These are phyloP conservation scores for Calcarius lapponicus DNA, from an alignment of 2,797 vertebrate species.

Conservation along the genomic window DNA sequence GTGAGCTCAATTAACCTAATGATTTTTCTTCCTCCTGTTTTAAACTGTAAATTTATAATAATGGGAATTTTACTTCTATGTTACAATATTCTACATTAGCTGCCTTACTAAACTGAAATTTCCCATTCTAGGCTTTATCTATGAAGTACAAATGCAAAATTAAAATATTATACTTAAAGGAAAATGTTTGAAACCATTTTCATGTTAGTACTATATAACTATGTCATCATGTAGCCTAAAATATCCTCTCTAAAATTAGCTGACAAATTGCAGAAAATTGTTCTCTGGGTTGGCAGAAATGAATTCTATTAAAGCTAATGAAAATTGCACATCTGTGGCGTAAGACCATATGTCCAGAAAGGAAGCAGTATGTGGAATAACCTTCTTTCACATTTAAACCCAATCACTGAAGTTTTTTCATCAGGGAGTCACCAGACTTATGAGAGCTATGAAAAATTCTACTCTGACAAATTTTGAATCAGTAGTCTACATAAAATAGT, in stretches of 20 bases:
- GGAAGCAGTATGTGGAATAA: background rate
- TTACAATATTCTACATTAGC: background rate
- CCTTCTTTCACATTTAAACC: background rate
- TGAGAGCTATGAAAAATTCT: background rate
- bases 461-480: background rate
- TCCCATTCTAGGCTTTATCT: background rate
- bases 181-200: background rate
- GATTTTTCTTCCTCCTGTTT: background rate
- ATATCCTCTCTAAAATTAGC: constrained; percentile 23
- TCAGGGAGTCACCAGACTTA: background rate
- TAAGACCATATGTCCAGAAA: background rate
- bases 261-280: background rate
- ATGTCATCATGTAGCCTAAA: background rate
- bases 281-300: background rate
- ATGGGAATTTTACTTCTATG: background rate
- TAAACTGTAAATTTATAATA: background rate
- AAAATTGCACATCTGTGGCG: background rate
- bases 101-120: background rate
- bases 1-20: background rate
- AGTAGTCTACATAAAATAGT: background rate
- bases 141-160: background rate
- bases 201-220: background rate
- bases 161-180: background rate
- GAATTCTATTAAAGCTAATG: constrained; percentile 20
- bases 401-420: background rate